Evolutionary conservation across 2,888 invertebrate species (phyloP).

Genomic region (Agapostemon virescens): DNA sequence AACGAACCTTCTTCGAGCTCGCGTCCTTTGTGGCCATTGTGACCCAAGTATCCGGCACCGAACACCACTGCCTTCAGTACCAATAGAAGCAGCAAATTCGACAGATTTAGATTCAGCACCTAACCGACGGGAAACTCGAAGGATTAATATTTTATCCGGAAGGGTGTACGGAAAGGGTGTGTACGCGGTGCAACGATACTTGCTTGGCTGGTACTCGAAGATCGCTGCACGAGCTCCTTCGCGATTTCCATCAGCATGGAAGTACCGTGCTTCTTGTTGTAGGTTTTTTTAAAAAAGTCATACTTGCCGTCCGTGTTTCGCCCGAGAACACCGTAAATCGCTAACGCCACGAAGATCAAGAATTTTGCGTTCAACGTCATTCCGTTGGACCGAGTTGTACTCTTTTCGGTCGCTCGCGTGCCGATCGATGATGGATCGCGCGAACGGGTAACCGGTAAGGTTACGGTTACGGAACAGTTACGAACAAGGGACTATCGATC

Average conservation of each 20-base stretch:
- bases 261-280: conserved; percentile 68
- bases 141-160: neutral
- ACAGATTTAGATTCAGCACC: conserved; percentile 91
- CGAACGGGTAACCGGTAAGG: too few relatives aligned
- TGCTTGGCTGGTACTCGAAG: conserved; percentile 86
- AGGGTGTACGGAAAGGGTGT: too few relatives aligned
- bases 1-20: conserved; percentile 84
- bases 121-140: conserved; percentile 68
- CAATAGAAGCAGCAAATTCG: conserved; percentile 89
- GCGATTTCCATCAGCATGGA: conserved; percentile 84
- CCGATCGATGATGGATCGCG: too few relatives aligned
- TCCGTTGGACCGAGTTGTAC: neutral
- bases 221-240: conserved; percentile 86
- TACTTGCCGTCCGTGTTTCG: conserved; percentile 44
- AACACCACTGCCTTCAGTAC: conserved; percentile 91
- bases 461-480: neutral
- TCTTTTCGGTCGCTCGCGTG: neutral
- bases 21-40: conserved; percentile 81
- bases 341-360: conserved; percentile 34
- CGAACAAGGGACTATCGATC: neutral
- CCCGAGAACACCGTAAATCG: conserved; percentile 39
- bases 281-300: conserved; percentile 32
- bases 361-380: conserved; percentile 25
- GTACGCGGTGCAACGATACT: neutral
- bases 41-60: conserved; percentile 89